Evolutionary conservation across 2,888 invertebrate genomes (phyloP).

Genomic region (Papilio protenor): DNA sequence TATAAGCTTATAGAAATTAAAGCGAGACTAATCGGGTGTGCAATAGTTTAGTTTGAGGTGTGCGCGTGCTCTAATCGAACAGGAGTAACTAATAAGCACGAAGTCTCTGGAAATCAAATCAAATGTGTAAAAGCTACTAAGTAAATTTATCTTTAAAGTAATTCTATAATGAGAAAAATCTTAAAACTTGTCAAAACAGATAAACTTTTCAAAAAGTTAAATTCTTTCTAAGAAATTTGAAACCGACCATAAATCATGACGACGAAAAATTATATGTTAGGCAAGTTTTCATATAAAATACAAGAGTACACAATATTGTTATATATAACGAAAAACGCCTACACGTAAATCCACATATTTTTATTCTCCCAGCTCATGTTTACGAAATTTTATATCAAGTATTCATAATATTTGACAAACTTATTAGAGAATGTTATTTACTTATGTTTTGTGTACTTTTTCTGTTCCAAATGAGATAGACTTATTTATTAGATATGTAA

Average conservation of each 20-base stretch:
- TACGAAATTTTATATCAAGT: neutral
- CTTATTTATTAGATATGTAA: neutral
- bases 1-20: too few relatives aligned
- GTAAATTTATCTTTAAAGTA: neutral
- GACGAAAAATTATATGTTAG: neutral
- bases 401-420: neutral
- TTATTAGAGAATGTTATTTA: neutral
- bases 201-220: neutral
- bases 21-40: too few relatives aligned
- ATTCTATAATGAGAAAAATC: neutral
- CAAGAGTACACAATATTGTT: neutral
- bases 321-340: neutral
- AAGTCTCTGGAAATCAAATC: too few relatives aligned
- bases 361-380: neutral
- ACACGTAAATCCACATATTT: slow-evolving; percentile 6
- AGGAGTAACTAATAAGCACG: too few relatives aligned
- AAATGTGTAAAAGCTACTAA: neutral
- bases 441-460: neutral
- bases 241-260: neutral
- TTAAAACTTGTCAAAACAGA: neutral
- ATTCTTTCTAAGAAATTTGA: neutral
- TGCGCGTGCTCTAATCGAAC: too few relatives aligned
- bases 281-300: neutral
- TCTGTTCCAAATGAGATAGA: neutral
- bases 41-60: too few relatives aligned